Evolutionary conservation across 1,140 invertebrate genomes (phyloP), one percentile per base, ranked within the genome.

Genomic region (Lepidurus couesii): DNA sequence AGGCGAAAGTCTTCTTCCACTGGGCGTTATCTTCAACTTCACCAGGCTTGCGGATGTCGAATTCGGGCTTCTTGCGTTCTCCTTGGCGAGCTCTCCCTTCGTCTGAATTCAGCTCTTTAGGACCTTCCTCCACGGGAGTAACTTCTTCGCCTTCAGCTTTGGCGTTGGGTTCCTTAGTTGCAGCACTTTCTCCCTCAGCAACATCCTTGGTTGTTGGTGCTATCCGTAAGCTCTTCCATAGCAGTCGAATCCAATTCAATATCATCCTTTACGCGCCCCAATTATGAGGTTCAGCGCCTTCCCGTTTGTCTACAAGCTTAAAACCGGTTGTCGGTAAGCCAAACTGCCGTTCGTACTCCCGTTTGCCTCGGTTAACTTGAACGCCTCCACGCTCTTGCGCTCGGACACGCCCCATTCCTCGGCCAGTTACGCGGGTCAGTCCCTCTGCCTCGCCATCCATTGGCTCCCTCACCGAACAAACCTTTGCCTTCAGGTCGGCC

Each of bases 271-370:
- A 95, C 90, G 75, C 92, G 82, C 96, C 96, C 96, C 96, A 98
- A 85, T 98, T 98, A 86, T 95, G 94, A 82, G 94, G 91, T 78
- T 96, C 96, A 87, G 90, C 92, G 84, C 95, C 96, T 84, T 98
- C 95, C 81, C 93, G 91, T 86, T 98, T 98, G 83, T 98, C 95
- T 81, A 95, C 89, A 80, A 94, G 89, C 87, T 98, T 98, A 77
- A 98, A 91, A 83, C 96, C 95, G 85, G 92, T 96, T 88, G 93
- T 95, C 84, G 97, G 95, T 77, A 93, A 95, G 81, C 95, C 95
- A 83, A 95, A 97, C 85, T 97, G 94, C 80, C 96, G 90, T 86
- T 98, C 96, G 85, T 94, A 97, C 86, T 98, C 95, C 47, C 95
- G 89, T 86, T 95, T 96, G 81, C 92, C 88, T 81, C 92, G 90